Conservation (phyloP, 2,888 invertebrate genomes). For the Epinotia nisella region DNA sequence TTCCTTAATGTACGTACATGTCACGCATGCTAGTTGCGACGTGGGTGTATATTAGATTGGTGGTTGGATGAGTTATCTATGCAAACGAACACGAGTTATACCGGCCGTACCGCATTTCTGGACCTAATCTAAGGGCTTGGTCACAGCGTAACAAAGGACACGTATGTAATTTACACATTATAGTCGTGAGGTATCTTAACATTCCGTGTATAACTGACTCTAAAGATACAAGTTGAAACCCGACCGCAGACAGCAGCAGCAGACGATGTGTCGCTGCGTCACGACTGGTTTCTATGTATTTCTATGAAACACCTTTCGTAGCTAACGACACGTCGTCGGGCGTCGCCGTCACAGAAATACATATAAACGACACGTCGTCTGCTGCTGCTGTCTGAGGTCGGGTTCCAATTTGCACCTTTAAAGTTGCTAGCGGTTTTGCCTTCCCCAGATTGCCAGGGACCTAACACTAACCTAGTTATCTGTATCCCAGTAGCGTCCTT, state of each 20-base stretch:
- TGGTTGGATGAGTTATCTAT: slow-evolving; percentile 43
- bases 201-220: background rate
- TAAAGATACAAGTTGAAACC: too few relatives aligned
- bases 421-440: background rate
- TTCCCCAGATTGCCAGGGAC: background rate
- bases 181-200: background rate
- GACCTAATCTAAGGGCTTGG: slow-evolving; percentile 18
- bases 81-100: slow-evolving; percentile 38
- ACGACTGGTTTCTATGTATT: too few relatives aligned
- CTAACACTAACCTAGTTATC: background rate
- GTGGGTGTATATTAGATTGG: slow-evolving; percentile 35
- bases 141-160: background rate
- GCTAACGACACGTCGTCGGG: too few relatives aligned
- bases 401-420: too few relatives aligned
- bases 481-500: background rate
- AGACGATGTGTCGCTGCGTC: too few relatives aligned
- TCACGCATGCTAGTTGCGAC: slow-evolving; percentile 9
- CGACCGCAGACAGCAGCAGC: too few relatives aligned
- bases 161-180: background rate
- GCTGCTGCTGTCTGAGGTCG: too few relatives aligned
- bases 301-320: too few relatives aligned
- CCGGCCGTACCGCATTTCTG: slow-evolving; percentile 35
- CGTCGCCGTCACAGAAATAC: too few relatives aligned
- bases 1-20: slow-evolving; percentile 17
- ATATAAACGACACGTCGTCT: too few relatives aligned